Evolutionary conservation across 2,797 vertebrate species (phyloP), one percentile per base, ranked within the genome.

Genomic region (Scolopax bukidnonensis): DNA sequence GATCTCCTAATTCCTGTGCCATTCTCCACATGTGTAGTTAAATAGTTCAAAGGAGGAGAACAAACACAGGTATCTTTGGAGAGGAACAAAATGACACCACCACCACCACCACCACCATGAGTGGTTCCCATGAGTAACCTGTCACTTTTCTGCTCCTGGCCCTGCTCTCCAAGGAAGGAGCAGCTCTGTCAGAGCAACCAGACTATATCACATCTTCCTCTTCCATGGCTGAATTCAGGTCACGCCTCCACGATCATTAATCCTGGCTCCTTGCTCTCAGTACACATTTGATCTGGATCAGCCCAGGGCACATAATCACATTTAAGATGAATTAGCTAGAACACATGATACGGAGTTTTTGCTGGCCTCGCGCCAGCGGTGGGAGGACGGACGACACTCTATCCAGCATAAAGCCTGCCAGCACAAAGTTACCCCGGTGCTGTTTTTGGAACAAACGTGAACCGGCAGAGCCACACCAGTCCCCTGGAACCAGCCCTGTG

Each of bases 241-340:
- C 95, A 93, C 15, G 56, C 86, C 86, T 95, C 70, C 84, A 82
- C 4, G 40, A 80, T 93, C 89, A 92, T 93, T 96, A 96, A 96
- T 95, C 92, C 95, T 69, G 75, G 92, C 89, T 95, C 94, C 94
- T 94, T 87, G 68, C 90, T 95, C 95, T 94, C 92, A 65, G 84
- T 83, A 87, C 84, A 60, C 89, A 93, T 94, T 96, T 96, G 95
- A 96, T 96, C 96, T 94, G 96, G 95, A 96, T 96, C 92, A 96
- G 92, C 89, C 87, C 84, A 93, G 84, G 92, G 93, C 89, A 87
- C 92, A 87, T 95, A 96, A 96, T 94, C 96, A 96, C 96, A 95
- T 95, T 96, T 96, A 96, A 96, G 93, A 96, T 97, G 95, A 96
- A 97, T 96, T 96, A 96, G 92, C 95, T 75, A 89, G 75, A 93